phyloP scores from a whole-genome alignment of 2,113 vertebrate genomes.

The Aldabrachelys gigantea region DNA sequence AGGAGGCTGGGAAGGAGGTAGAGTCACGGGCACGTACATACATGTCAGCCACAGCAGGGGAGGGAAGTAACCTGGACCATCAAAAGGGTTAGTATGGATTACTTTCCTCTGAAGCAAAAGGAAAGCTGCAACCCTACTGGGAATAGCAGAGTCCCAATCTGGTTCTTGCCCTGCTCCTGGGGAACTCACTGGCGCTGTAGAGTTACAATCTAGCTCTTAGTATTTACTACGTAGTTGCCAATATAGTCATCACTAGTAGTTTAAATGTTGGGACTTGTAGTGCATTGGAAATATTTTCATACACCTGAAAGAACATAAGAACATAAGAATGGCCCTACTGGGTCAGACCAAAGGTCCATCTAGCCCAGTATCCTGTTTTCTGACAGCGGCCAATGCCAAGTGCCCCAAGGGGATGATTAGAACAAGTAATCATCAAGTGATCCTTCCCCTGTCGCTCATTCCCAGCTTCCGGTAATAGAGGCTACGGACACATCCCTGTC shows the following conservation, averaged over 20 bases:
- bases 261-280: background rate
- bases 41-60: background rate
- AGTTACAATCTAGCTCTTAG: background rate
- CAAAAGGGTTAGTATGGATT: background rate
- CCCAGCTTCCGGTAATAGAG: too few species aligned
- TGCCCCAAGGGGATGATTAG: too few species aligned
- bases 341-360: too few species aligned
- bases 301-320: background rate
- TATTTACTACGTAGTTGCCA: background rate
- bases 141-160: background rate
- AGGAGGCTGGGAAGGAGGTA: background rate
- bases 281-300: background rate
- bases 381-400: too few species aligned
- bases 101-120: background rate
- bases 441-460: too few species aligned
- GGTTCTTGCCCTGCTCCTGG: background rate
- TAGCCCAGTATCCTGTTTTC: too few species aligned
- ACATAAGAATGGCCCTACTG: too few species aligned
- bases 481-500: too few species aligned
- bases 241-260: background rate
- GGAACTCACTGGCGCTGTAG: background rate
- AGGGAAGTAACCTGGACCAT: background rate
- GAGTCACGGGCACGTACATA: background rate
- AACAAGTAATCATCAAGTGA: too few species aligned
- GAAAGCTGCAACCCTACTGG: background rate